Percentiles rank a stretch among this genome's conserved stretches.
phyloP scores from a whole-genome alignment of 2,888 invertebrate species.

The Crioceris asparagi region DNA sequence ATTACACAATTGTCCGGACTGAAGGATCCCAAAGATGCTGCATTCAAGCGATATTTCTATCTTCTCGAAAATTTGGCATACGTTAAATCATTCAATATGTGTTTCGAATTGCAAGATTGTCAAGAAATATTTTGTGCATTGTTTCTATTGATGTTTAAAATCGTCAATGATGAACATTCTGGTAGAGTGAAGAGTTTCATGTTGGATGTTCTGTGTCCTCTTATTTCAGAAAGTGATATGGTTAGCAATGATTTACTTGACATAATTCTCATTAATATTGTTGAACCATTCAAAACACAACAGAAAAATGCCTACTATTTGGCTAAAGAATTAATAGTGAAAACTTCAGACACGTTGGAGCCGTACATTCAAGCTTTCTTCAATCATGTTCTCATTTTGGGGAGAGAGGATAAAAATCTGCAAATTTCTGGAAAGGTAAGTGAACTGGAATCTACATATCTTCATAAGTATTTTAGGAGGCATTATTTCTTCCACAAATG shows the following conservation, averaged over 20 bases:
- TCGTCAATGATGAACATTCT: conserved; percentile 94
- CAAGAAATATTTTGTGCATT: conserved; percentile 93
- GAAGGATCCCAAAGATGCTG: conserved; percentile 92
- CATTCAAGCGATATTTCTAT: conserved; percentile 96
- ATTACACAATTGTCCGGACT: conserved; percentile 88
- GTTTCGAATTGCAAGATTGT: conserved; percentile 94
- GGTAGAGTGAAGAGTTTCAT: conserved; percentile 94
- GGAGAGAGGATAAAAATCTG: conserved; percentile 75
- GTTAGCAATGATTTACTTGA: conserved; percentile 90
- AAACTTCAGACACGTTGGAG: conserved; percentile 86
- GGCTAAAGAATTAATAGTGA: conserved; percentile 83
- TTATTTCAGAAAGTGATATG: conserved; percentile 91
- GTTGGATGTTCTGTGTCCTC: conserved; percentile 87
- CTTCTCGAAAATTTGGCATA: conserved; percentile 92
- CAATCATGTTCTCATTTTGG: conserved; percentile 83
- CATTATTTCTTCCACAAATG: too few species aligned
- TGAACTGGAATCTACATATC: too few species aligned
- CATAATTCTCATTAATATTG: conserved; percentile 85
- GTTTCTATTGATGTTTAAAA: conserved; percentile 88
- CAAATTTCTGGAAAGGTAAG: conserved; percentile 72
- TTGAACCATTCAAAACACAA: conserved; percentile 85
- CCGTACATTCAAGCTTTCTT: conserved; percentile 96
- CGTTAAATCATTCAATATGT: conserved; percentile 98
- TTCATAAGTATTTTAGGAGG: too few species aligned
- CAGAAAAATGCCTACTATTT: conserved; percentile 82